Evolutionary conservation across 2,797 vertebrate genomes (phyloP).

Genomic region (Pelochelys cantorii): DNA sequence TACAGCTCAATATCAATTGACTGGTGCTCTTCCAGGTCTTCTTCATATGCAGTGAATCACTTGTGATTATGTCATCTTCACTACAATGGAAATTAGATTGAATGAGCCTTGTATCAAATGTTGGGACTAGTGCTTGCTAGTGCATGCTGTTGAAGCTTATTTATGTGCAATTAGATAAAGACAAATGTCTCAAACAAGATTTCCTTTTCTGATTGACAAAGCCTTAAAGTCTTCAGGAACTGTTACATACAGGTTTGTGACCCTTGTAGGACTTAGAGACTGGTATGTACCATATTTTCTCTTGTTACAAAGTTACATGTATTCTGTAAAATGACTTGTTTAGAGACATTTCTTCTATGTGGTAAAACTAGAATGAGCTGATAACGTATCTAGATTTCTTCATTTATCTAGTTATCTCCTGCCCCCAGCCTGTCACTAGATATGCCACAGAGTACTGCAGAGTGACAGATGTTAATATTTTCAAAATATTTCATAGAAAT

Average conservation of each 20-base stretch:
- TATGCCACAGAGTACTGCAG: not conserved
- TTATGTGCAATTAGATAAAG: not conserved
- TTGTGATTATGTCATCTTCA: not conserved
- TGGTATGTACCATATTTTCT: rapidly evolving
- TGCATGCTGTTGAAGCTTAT: not conserved
- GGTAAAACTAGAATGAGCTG: not conserved
- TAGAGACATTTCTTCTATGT: not conserved
- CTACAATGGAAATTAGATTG: not conserved
- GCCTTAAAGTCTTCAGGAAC: not conserved
- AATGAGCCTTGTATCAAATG: not conserved
- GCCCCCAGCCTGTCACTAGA: not conserved
- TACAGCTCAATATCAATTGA: not conserved
- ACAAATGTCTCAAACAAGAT: not conserved
- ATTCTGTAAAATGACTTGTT: not conserved
- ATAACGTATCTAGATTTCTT: not conserved
- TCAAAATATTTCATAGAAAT: not conserved
- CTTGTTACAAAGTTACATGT: not conserved
- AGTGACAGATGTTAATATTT: not conserved
- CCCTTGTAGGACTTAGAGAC: not conserved
- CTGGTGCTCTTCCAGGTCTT: not conserved
- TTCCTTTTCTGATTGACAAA: not conserved
- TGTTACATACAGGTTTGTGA: not conserved
- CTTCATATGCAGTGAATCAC: not conserved
- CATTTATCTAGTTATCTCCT: not conserved
- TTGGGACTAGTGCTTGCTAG: not conserved